A percentile compares a stretch with the other conserved stretches of the same genome.
Conservation (phyloP, 2,888 invertebrate species). For the Chloromyia formosa region DNA sequence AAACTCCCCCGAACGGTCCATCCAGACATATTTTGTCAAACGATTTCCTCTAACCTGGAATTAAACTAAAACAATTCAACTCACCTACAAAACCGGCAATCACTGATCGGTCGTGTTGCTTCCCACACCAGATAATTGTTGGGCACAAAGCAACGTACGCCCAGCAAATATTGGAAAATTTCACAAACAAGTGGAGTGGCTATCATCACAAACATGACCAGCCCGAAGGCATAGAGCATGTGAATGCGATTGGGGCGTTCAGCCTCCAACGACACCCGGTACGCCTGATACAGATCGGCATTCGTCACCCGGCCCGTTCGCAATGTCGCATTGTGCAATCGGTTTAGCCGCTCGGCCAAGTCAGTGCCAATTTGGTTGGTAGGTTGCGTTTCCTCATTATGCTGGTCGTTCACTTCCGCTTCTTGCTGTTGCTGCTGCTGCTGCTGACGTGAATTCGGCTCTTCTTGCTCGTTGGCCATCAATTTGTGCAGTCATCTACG, state of each 20-base stretch:
- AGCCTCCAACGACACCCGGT: conserved; percentile 57
- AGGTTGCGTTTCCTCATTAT: background rate
- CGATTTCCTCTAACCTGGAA: too few species aligned
- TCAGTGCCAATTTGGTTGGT: background rate
- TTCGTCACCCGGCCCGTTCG: conserved; percentile 59
- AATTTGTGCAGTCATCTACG: background rate
- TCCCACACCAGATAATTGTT: conserved; percentile 90
- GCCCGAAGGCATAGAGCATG: conserved; percentile 58
- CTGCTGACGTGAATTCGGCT: background rate
- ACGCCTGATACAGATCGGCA: conserved; percentile 59
- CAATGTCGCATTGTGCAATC: conserved; percentile 58
- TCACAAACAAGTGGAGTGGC: conserved; percentile 62
- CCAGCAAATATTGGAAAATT: conserved; percentile 64
- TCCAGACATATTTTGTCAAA: too few species aligned
- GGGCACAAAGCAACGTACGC: conserved; percentile 78
- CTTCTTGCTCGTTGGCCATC: conserved; percentile 13
- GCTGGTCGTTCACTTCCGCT: background rate
- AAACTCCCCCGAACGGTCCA: too few species aligned
- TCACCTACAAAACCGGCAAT: conserved; percentile 77
- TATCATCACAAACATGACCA: conserved; percentile 60
- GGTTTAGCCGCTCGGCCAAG: conserved; percentile 52
- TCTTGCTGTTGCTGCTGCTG: background rate
- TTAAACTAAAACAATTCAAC: background rate
- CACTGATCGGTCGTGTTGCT: conserved; percentile 82
- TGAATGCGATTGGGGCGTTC: conserved; percentile 57